A percentile compares a stretch with the other conserved stretches of the same genome.
Conservation (phyloP, 2,113 vertebrate species). For the Bubo blakistoni region DNA sequence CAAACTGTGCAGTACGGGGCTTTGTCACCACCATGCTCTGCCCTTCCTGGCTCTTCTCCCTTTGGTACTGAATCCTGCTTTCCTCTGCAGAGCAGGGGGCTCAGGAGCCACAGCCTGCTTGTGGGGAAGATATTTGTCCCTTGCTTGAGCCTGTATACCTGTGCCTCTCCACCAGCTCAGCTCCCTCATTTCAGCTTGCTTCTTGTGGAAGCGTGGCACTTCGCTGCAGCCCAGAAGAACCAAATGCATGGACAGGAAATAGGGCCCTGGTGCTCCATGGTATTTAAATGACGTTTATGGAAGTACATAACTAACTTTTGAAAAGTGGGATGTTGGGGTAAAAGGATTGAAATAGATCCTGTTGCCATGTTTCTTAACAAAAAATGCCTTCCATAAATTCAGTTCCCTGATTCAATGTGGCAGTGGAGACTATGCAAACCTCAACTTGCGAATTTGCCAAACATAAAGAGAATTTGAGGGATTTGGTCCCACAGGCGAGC, state of each 20-base stretch:
- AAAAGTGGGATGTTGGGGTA: not conserved
- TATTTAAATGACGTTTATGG: not conserved
- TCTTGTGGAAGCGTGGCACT: not conserved
- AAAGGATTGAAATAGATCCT: not conserved
- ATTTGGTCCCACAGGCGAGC: not conserved
- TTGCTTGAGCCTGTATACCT: not conserved
- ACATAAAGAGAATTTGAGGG: not conserved
- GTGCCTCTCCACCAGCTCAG: not conserved
- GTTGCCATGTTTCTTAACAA: conserved; percentile 13
- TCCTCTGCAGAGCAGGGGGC: not conserved
- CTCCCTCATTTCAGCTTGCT: not conserved
- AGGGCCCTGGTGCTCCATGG: not conserved
- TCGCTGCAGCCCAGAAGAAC: not conserved
- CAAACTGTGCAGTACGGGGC: not conserved
- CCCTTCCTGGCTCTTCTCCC: not conserved
- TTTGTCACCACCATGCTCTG: not conserved
- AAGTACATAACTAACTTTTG: not conserved
- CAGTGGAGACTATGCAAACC: not conserved
- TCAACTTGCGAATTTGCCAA: not conserved
- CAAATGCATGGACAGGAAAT: not conserved
- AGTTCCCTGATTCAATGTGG: not conserved
- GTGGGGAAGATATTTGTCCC: not conserved
- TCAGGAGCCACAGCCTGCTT: not conserved
- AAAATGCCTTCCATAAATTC: not conserved
- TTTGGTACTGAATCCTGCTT: not conserved